A percentile compares a stretch with the other conserved stretches of the same genome.
These are phyloP conservation scores for Agelastica alni DNA, from an alignment of 2,888 invertebrate genomes.

Conservation along the genomic window DNA sequence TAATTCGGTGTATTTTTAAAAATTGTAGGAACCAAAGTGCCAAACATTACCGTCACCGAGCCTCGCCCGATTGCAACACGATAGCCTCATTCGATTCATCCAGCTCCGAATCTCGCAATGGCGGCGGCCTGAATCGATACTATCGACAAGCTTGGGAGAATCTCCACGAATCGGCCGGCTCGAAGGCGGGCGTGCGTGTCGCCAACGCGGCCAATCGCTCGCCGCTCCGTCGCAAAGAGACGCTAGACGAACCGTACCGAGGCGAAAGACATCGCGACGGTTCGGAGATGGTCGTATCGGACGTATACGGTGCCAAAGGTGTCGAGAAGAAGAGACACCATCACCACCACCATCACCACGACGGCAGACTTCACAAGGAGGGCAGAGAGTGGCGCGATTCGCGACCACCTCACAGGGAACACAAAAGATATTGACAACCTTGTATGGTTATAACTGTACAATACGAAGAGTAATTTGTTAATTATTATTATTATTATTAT, in stretches of 20 bases:
- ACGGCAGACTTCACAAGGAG: constrained; percentile 61
- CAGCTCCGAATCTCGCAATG: constrained; percentile 80
- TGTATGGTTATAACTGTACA: constrained; percentile 54
- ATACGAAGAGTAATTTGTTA: constrained; percentile 44
- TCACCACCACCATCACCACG: constrained; percentile 77
- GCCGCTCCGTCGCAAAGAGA: constrained; percentile 70
- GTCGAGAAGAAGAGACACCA: constrained; percentile 69
- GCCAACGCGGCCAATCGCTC: constrained; percentile 60
- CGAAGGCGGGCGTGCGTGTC: constrained; percentile 51
- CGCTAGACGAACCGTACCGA: constrained; percentile 69
- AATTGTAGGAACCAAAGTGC: constrained; percentile 73
- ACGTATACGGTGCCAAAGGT: constrained; percentile 58
- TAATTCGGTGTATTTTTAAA: not conserved
- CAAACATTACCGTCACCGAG: constrained; percentile 86
- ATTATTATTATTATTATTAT: too few species aligned
- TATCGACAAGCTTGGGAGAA: constrained; percentile 94
- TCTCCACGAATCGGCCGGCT: constrained; percentile 75
- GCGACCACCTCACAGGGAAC: constrained; percentile 61
- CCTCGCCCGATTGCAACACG: constrained; percentile 88
- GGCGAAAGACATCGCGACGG: constrained; percentile 63
- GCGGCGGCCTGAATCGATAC: constrained; percentile 77
- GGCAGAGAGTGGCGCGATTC: constrained; percentile 62
- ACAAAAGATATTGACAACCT: constrained; percentile 60
- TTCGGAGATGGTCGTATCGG: constrained; percentile 76
- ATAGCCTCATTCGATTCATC: constrained; percentile 89